Percentiles rank a stretch among this genome's conserved stretches.
These are phyloP conservation scores for Mixornis gularis DNA, from an alignment of 2,113 vertebrate genomes.

Conservation along the genomic window DNA sequence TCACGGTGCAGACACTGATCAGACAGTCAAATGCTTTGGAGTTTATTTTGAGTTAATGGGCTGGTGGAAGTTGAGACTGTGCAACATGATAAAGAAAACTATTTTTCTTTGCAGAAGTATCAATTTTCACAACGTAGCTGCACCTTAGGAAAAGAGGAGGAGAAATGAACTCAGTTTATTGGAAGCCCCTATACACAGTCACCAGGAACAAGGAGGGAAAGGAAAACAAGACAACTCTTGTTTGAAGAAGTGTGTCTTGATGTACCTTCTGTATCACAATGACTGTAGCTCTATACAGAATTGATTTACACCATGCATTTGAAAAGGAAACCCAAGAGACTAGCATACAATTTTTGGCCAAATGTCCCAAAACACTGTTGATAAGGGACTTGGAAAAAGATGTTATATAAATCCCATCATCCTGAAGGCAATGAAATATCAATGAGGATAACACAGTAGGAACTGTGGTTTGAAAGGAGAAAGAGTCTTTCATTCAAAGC, in stretches of 20 bases:
- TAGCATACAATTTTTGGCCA: neutral
- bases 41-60: slow-evolving; percentile 42
- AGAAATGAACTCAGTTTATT: neutral
- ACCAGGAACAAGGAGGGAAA: neutral
- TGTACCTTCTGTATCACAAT: neutral
- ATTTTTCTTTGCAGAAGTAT: slow-evolving; percentile 16
- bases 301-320: neutral
- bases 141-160: slow-evolving; percentile 1
- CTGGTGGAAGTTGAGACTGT: slow-evolving; percentile 13
- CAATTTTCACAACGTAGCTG: neutral
- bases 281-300: neutral
- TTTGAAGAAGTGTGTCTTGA: neutral
- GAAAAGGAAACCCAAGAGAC: neutral
- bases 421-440: slow-evolving; percentile 23
- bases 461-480: neutral
- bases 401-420: neutral
- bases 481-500: neutral
- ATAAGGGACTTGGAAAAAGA: neutral
- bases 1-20: slow-evolving; percentile 5
- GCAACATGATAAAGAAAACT: neutral
- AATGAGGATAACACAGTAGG: neutral
- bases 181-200: neutral
- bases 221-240: neutral
- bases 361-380: neutral
- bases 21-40: neutral